These are phyloP conservation scores for Cyclophora punctaria DNA, from an alignment of 2,888 invertebrate species.

Conservation along the genomic window DNA sequence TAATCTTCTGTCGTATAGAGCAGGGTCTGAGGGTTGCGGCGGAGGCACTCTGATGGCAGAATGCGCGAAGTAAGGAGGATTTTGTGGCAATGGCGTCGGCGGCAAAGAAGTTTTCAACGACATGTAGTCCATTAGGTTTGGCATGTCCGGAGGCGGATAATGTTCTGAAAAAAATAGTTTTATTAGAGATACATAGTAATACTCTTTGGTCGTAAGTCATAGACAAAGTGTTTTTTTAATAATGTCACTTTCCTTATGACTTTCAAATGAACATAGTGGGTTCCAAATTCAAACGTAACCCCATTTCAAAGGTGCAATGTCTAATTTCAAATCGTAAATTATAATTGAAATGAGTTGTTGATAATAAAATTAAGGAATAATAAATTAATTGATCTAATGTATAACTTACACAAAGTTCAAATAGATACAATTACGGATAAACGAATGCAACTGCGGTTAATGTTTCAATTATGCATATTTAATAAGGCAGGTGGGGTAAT, in stretches of 20 bases:
- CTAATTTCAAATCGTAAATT: background rate
- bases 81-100: conserved; percentile 40
- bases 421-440: too few species aligned
- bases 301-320: conserved; percentile 5
- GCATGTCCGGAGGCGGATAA: conserved; percentile 52
- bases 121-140: conserved; percentile 66
- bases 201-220: too few species aligned
- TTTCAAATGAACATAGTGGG: too few species aligned
- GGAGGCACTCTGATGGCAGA: conserved; percentile 58
- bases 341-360: conserved; percentile 3
- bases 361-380: background rate
- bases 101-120: conserved; percentile 50
- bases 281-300: too few species aligned
- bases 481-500: too few species aligned
- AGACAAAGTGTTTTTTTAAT: too few species aligned
- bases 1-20: conserved; percentile 64
- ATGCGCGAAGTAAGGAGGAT: conserved; percentile 59
- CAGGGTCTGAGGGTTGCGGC: conserved; percentile 44
- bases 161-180: conserved; percentile 47
- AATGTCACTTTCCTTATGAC: too few species aligned
- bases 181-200: background rate
- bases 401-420: background rate
- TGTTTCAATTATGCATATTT: too few species aligned
- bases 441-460: too few species aligned
- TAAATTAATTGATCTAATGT: conserved; percentile 6